These are phyloP conservation scores for Leuciscus idus DNA, from an alignment of 2,113 vertebrate genomes.

Conservation along the genomic window DNA sequence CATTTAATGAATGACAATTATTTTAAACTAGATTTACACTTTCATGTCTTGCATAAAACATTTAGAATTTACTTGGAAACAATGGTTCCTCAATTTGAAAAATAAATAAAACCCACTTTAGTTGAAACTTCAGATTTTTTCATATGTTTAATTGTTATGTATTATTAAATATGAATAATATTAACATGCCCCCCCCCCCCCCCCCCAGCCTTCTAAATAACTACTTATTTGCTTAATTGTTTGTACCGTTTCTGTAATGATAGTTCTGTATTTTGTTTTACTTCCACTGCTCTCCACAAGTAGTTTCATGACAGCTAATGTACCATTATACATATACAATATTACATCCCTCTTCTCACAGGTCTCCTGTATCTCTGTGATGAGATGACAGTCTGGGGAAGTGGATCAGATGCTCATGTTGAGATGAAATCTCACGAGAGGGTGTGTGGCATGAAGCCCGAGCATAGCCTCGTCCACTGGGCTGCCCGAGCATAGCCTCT, in stretches of 20 bases:
- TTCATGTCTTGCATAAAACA: not conserved
- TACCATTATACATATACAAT: not conserved
- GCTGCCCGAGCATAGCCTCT: constrained; percentile 56
- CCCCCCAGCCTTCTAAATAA: not conserved
- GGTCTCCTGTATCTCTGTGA: constrained; percentile 78
- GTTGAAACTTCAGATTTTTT: not conserved
- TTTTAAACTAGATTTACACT: not conserved
- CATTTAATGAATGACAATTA: not conserved
- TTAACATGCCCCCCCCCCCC: not conserved
- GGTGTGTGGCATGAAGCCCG: too few species aligned
- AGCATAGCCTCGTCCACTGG: constrained; percentile 61
- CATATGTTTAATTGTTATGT: not conserved
- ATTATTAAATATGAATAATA: not conserved
- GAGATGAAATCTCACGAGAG: constrained; percentile 64
- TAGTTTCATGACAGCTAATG: too few species aligned
- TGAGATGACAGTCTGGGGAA: constrained; percentile 69
- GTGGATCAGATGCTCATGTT: constrained; percentile 48
- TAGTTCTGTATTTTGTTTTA: not conserved
- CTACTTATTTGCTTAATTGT: not conserved
- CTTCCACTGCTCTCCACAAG: not conserved
- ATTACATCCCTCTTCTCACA: constrained; percentile 51
- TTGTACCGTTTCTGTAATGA: not conserved
- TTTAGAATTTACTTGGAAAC: not conserved
- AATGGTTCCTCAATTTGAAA: not conserved
- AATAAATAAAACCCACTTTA: not conserved